Base-by-base conservation (phyloP, 1,140 invertebrate genomes). In the Ceratitis capitata region DNA sequence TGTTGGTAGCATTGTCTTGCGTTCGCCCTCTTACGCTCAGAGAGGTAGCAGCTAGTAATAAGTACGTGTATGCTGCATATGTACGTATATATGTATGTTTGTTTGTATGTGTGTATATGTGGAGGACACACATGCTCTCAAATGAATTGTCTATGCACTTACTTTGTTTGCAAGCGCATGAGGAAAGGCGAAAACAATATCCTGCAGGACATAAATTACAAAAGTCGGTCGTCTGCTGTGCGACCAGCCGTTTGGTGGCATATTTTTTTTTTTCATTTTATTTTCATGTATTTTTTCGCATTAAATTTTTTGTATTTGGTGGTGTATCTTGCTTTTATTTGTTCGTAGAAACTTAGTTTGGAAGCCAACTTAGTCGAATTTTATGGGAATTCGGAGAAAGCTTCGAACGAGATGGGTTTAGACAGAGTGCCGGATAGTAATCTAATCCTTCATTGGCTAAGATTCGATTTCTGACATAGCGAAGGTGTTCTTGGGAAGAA, bases 111-210 rank as follows among this genome's bases (percentile, higher is more conserved):
- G 26, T 32, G 12, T 4, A 1, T 16, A 32, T 64, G 58, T 64
- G 7, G 12, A 10, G 14, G 29, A 19, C 69, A 23, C 69, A 45
- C 69, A 45, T 32, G 19, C 39, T 23, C 9, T 12, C 69, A 42
- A 42, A 29, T n/a, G n/a, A n/a, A n/a, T n/a, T n/a, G n/a, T n/a
- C n/a, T 61, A 61, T 26, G 6, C 69, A n/a, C 26, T n/a, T 35
- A 78, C 39, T 45, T 78, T 42, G 69, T 78, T 78, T 78, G 39
- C 26, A 47, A 47, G 47, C 82, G 45, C 82, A 51, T 84, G 87
- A n/a, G n/a, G n/a, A 86, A 86, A 87, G 87, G 87, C 87, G 88
- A 86, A 88, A 88, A 88, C 88, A 88, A 88, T 88, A 88, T 88
- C 88, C 87, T 85, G 82, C 83, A 87, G 88, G 82, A 88, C 87